Conservation (phyloP, 2,797 vertebrate species). For the Ispidina picta region DNA sequence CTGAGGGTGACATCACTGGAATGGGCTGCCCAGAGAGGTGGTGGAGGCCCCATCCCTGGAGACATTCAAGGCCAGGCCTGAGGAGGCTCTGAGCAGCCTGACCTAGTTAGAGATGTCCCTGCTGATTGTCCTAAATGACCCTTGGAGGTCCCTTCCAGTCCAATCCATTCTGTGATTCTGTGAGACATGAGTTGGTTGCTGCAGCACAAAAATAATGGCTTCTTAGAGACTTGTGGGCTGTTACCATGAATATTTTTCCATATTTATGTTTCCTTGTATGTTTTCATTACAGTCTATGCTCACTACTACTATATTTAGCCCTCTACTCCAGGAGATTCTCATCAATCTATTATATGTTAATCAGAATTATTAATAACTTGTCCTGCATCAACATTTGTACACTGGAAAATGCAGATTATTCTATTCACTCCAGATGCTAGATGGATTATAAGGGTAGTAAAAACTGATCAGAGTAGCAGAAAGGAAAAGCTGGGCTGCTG, state of each 20-base stretch:
- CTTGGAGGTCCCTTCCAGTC: no score
- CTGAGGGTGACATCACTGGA: no score
- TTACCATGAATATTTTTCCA: neutral
- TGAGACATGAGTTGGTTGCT: neutral
- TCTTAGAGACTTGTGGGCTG: neutral
- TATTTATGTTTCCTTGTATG: neutral
- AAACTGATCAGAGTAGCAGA: neutral
- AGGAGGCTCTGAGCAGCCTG: no score
- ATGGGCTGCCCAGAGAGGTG: no score
- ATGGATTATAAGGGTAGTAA: neutral
- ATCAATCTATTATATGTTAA: neutral
- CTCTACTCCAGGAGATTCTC: neutral
- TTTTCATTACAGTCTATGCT: neutral
- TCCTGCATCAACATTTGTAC: neutral
- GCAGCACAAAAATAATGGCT: neutral
- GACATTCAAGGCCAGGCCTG: no score
- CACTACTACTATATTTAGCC: neutral
- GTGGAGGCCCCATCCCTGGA: no score
- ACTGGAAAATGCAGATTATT: neutral
- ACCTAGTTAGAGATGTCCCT: no score
- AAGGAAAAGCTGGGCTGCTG: neutral
- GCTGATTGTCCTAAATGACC: no score
- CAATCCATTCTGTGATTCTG: no score
- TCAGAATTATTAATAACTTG: constrained; percentile 1
- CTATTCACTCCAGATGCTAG: neutral